Evolutionary conservation across 2,113 vertebrate genomes (phyloP), one percentile per base, ranked within the genome.

Genomic region (Baryphthengus martii): DNA sequence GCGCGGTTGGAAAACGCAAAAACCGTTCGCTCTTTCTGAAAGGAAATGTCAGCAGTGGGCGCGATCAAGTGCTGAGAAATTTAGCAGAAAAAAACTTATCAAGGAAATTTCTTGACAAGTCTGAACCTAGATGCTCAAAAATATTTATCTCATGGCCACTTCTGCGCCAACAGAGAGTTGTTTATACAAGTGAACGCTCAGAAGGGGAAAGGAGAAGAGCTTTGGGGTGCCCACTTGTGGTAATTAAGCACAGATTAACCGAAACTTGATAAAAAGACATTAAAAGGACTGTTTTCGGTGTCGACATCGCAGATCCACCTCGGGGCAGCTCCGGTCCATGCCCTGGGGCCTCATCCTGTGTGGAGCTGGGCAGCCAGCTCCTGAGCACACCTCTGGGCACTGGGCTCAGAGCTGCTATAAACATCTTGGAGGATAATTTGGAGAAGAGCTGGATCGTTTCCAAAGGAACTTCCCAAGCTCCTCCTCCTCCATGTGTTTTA

Each of bases 341-440:
- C 9, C 53, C 25, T 0, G 1, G 61, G 61, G 77, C 21, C 2
- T 1, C 28, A 16, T 42, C 19, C 58, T 40, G 19, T 0, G 0
- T 2, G 17, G 47, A 8, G 21, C 26, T 74, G 65, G 24, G n/a
- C 74, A 16, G 18, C 16, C 5, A 4, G 35, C 7, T 70, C n/a
- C 3, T 55, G 9, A 40, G 24, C n/a, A n/a, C 44, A 17, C 2
- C 2, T 1, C 10, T 39, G 79, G 56, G 74, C 37, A 18, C 66
- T 7, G 42, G 31, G 13, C 19, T 23, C 8, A 0, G 15, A 28
- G 45, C 59, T 33, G 2, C 66, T 37, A 7, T n/a, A 19, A 59
- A 23, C 33, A 6, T 16, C 61, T 10, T 2, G 17, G 26, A 26
- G 63, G 70, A 24, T 17, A 35, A 63, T 68, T 40, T 59, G n/a